phyloP scores from a whole-genome alignment of 1,140 invertebrate species.

The Acromyrmex heyeri region DNA sequence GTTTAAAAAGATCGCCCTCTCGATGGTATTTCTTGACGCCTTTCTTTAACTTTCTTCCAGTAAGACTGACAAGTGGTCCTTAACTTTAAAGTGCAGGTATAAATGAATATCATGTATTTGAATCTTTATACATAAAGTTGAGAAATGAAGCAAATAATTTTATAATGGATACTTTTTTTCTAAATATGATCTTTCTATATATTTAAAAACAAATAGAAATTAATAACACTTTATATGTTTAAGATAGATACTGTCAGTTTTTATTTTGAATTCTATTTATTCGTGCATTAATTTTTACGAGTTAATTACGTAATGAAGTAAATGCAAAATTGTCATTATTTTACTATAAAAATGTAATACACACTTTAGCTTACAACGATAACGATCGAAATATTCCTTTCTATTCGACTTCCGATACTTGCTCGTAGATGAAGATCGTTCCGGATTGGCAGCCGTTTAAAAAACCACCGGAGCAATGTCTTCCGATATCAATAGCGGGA shows the following conservation, averaged over 20 bases:
- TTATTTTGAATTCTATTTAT: not conserved
- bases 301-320: not conserved
- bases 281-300: not conserved
- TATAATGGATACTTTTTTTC: not conserved
- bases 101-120: not conserved
- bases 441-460: slow-evolving; percentile 51
- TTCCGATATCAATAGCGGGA: slow-evolving; percentile 67
- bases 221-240: not conserved
- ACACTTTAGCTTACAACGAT: not conserved
- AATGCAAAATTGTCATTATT: not conserved
- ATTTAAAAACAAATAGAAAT: not conserved
- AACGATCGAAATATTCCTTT: not conserved
- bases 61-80: slow-evolving; percentile 10
- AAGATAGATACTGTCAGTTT: not conserved
- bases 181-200: not conserved
- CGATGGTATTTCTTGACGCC: not conserved
- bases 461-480: slow-evolving; percentile 27
- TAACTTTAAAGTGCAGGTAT: not conserved
- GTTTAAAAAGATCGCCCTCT: not conserved
- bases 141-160: not conserved
- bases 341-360: not conserved
- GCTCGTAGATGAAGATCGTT: slow-evolving; percentile 26
- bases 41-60: slow-evolving; percentile 8
- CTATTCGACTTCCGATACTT: not conserved
- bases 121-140: not conserved